Base-by-base conservation (phyloP, 2,888 invertebrate genomes). In the Andrena flavipes region DNA sequence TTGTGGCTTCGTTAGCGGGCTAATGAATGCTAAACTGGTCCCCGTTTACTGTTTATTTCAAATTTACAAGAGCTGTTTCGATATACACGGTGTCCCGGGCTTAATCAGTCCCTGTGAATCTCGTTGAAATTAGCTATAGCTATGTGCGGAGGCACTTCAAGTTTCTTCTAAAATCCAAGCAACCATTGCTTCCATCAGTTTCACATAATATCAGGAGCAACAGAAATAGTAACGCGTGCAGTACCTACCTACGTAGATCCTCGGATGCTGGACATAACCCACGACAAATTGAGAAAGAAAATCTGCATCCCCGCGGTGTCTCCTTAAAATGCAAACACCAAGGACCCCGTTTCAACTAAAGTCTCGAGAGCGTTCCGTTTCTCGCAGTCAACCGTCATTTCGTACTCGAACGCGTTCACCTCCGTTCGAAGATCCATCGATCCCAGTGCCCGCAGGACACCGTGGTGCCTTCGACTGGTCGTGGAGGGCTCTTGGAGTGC, bases 401-500 rank as follows among this genome's bases (percentile, higher is more conserved):
- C 79, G 71, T 48, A 59, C 51, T 67, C 70, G 74, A 70, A 23
- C 54, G 23, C 49, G 30, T 85, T 78, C 80, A 76, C 76, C 74
- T 80, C 48, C 68, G 65, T 65, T 29, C 6, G 68, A 35, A 30
- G 68, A 74, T 74, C 48, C 67, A 56, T 71, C 68, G 70, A 78
- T 69, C 72, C 30, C 26, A 35, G 70, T 80, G 73, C 84, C 84
- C 79, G 84, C 86, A 86, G 84, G 74, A 75, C 80, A 69, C 26
- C 35, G 70, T 33, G 20, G 35, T n/a, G 59, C 35, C 30, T 26
- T 60, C 69, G 51, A 49, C 35, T 62, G 51, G 48, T 71, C 56
- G 33, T 29, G 65, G 29, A 63, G 68, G 60, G 30, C 72, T 54
- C 60, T 73, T 68, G n/a, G 67, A 65, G 80, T 51, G 68, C 74